Evolutionary conservation across 2,888 invertebrate genomes (phyloP).

Genomic region (Zele albiditarsus): DNA sequence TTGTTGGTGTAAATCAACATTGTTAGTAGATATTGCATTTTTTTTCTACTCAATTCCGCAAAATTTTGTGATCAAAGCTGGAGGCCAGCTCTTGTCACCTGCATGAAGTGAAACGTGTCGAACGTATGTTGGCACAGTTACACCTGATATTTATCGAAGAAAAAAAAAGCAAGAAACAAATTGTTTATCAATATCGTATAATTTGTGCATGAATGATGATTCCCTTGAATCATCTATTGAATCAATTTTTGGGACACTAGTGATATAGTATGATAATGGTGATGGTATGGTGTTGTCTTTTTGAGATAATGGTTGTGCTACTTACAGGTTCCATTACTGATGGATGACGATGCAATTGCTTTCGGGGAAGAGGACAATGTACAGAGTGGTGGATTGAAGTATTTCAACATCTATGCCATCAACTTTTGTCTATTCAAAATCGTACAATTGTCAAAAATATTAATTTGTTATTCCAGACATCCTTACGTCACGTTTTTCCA

Average conservation of each 20-base stretch:
- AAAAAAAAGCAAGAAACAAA: background rate
- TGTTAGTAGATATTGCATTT: constrained; percentile 2
- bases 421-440: background rate
- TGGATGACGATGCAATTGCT: constrained; percentile 89
- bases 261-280: background rate
- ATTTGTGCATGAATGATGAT: background rate
- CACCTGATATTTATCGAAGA: background rate
- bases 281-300: constrained; percentile 38
- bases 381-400: constrained; percentile 72
- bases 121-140: constrained; percentile 7
- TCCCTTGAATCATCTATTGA: background rate
- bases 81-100: background rate
- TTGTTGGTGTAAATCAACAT: background rate
- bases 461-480: constrained; percentile 79
- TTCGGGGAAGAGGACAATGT: constrained; percentile 88
- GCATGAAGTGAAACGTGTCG: constrained; percentile 19
- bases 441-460: background rate
- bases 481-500: constrained; percentile 95
- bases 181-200: background rate
- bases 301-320: constrained; percentile 54
- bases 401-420: constrained; percentile 43
- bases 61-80: background rate
- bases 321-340: constrained; percentile 85
- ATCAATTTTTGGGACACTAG: background rate
- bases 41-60: background rate